These are phyloP conservation scores for Heliconius ismenius DNA, from an alignment of 2,888 invertebrate species.

Conservation along the genomic window DNA sequence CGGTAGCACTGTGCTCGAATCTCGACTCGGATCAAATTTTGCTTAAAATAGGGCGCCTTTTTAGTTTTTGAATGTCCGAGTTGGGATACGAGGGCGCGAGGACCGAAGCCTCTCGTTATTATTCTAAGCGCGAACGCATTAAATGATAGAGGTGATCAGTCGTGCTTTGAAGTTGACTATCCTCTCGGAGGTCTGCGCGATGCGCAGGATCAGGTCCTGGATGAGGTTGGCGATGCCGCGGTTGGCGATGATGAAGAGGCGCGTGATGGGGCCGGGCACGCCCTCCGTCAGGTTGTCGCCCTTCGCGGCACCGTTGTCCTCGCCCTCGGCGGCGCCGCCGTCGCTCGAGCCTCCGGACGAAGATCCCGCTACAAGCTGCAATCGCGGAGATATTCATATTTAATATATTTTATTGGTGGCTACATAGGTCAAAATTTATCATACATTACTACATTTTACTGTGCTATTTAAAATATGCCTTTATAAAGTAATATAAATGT, in stretches of 20 bases:
- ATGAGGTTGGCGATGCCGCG: constrained; percentile 92
- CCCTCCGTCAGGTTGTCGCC: constrained; percentile 89
- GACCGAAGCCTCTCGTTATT: constrained; percentile 51
- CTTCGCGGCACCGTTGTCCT: constrained; percentile 82
- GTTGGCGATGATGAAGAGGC: constrained; percentile 93
- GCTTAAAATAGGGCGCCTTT: constrained; percentile 13
- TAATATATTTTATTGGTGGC: neutral
- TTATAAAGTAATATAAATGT: neutral
- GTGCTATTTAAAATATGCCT: neutral
- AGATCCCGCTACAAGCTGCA: constrained; percentile 89
- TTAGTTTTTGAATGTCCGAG: constrained; percentile 26
- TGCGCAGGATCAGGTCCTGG: constrained; percentile 93
- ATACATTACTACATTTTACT: constrained; percentile 9
- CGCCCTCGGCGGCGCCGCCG: constrained; percentile 75
- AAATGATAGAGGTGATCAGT: constrained; percentile 94
- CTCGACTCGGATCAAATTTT: constrained; percentile 32
- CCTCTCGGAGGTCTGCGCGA: constrained; percentile 94
- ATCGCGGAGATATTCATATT: constrained; percentile 36
- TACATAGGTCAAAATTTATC: neutral
- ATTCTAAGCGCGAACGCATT: constrained; percentile 74
- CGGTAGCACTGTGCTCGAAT: constrained; percentile 37
- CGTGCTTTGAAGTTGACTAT: constrained; percentile 96
- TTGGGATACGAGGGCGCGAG: constrained; percentile 34
- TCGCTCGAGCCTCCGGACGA: constrained; percentile 80
- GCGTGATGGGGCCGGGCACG: constrained; percentile 92